phyloP scores from a whole-genome alignment of 1,140 invertebrate genomes.

The Anagrus nilaparvatae region DNA sequence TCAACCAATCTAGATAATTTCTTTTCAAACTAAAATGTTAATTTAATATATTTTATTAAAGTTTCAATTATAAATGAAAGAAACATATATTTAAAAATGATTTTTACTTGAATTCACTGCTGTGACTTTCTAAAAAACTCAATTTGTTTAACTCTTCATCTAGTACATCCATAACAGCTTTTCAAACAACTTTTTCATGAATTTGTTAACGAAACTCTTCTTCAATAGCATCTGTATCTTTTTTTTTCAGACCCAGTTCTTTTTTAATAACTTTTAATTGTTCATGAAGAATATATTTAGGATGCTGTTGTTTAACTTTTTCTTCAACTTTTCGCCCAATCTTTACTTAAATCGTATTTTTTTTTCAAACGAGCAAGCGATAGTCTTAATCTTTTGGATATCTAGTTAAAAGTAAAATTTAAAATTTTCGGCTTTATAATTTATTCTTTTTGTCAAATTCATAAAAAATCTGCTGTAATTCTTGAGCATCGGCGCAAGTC shows the following conservation, averaged over 20 bases:
- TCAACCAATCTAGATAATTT: slow-evolving; percentile 99
- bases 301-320: slow-evolving; percentile 96
- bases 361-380: slow-evolving; percentile 90
- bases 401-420: slow-evolving; percentile 49
- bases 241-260: slow-evolving; percentile 96
- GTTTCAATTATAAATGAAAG: slow-evolving; percentile 2
- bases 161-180: slow-evolving; percentile 85
- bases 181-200: slow-evolving; percentile 79
- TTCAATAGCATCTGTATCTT: slow-evolving; percentile 97
- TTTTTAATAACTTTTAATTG: slow-evolving; percentile 99
- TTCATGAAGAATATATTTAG: slow-evolving; percentile 96
- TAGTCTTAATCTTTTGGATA: slow-evolving; percentile 81
- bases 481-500: slow-evolving; percentile 82
- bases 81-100: slow-evolving; percentile 7
- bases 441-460: slow-evolving; percentile 60
- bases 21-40: slow-evolving; percentile 67
- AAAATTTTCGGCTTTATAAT: background rate
- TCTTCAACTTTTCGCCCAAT: slow-evolving; percentile 97
- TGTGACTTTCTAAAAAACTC: slow-evolving; percentile 92
- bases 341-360: slow-evolving; percentile 90
- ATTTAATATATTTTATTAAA: slow-evolving; percentile 7
- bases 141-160: slow-evolving; percentile 96
- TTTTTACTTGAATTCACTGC: slow-evolving; percentile 93
- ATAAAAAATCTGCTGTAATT: slow-evolving; percentile 90
- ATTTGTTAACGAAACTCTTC: slow-evolving; percentile 91